phyloP scores from a whole-genome alignment of 2,113 vertebrate species.

The Otolemur garnettii region DNA sequence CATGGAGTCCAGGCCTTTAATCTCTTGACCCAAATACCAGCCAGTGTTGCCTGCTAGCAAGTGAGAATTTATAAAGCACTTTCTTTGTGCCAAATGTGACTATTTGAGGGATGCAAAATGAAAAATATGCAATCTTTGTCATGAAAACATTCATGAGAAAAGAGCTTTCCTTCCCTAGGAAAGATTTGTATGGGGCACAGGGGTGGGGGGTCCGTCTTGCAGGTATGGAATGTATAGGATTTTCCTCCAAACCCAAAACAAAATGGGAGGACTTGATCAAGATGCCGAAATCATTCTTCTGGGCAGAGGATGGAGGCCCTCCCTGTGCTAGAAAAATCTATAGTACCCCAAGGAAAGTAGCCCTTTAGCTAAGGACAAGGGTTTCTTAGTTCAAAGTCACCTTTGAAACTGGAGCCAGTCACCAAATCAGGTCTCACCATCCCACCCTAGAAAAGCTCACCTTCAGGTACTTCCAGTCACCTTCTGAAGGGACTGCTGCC shows the following conservation, averaged over 20 bases:
- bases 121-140: neutral
- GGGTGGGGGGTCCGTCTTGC: neutral
- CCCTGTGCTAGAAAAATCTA: neutral
- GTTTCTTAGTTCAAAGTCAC: neutral
- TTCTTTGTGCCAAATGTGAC: neutral
- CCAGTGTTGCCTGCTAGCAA: neutral
- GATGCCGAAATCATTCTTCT: neutral
- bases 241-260: neutral
- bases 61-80: neutral
- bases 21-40: fast-evolving
- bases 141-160: no score
- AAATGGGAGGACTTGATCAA: neutral
- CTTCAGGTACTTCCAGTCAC: neutral
- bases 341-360: no score
- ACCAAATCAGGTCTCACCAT: no score
- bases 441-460: neutral
- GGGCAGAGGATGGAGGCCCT: no score
- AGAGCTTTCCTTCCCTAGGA: neutral
- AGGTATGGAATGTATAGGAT: neutral
- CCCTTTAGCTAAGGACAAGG: neutral
- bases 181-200: no score
- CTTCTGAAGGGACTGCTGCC: neutral
- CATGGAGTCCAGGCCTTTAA: neutral
- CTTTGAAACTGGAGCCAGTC: neutral
- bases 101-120: neutral